Base-by-base conservation (phyloP, 1,140 invertebrate species). In the Rhyacophila brunnea region DNA sequence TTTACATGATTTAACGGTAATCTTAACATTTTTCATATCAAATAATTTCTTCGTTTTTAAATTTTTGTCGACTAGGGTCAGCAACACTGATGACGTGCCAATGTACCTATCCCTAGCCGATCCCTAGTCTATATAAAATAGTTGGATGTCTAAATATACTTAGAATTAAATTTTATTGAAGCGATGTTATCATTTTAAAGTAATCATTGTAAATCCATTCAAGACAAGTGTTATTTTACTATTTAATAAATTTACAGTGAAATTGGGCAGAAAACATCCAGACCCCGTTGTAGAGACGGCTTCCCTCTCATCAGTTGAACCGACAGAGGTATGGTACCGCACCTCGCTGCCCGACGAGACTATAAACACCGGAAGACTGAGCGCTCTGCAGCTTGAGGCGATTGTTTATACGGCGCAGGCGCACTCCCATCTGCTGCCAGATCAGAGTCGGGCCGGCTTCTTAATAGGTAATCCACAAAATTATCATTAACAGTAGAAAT, bases 211-310 rank as follows among this genome's bases (percentile, higher is more conserved):
- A 43, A 9, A 14, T 43, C 14, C 40, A 43, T 43, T 9, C 7
- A 7, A 10, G 5, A 43, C 5, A 10, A 43, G 6, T 6, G 14
- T 14, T 6, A 43, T 10, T 9, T n/a, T n/a, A n/a, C n/a, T n/a
- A n/a, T n/a, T 9, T 46, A 46, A 5, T 18, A 18, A 46, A 28
- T 59, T 70, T 69, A 17, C 68, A 93, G 91, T 99, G 62, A 95
- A 95, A 77, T 79, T 98, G 45, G 97, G 98, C 3, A 85, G 87
- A 56, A 93, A 93, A 69, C 98, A 99, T 85, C 98, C 98, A 0
- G 98, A 99, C 80, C 91, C 94, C n/a, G 96, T 99, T 9, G 98
- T 99, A 14, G 98, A 99, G 77, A 99, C 97, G 0, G 95, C 95
- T 28, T 98, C 96, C 0, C 80, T 99, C 32, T 96, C 96, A 0